Base-by-base conservation (phyloP, 2,113 vertebrate genomes). In the Toxotes chatareus region DNA sequence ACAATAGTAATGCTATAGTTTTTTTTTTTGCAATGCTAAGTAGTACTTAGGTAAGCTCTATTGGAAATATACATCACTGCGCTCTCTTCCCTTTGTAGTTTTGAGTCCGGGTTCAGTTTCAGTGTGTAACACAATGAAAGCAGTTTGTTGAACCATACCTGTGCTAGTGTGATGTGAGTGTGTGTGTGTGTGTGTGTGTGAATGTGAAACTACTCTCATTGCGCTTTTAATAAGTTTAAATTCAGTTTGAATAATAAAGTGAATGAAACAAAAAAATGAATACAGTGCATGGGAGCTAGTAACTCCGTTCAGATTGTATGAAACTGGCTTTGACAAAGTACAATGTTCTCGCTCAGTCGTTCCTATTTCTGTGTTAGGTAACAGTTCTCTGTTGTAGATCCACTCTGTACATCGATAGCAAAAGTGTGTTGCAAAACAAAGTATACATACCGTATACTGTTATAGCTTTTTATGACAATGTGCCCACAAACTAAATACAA, bases 1-100 rank as follows among this genome's bases (percentile, higher is more conserved):
- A 93, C 90, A 94, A 93, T 93, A 93, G 87, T 93, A 94, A 93
- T 92, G 91, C 93, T 94, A 93, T 93, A 93, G 85, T 89, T 93
- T 91, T 87, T 86, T 89, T 89, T 87, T 85, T 94, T 90, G 92
- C 89, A 87, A 93, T 90, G 91, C 94, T 95, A 96, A 94, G 93
- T 92, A 94, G 86, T 95, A 93, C 87, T 91, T 93, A 86, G 88
- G 87, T 94, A 93, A 93, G 90, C 91, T 92, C 93, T 94, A 93
- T 91, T 86, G 86, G 88, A 95, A 94, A 94, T 94, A 91, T 94
- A 94, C 92, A 93, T 90, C 90, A 88, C 88, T 65, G 71, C 53
- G 31, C 79, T 84, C 80, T 83, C 73, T 91, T 94, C 92, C 91
- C 93, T 94, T 94, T 93, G 74, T 89, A 87, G 79, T 80, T 90